Conservation (phyloP, 2,797 vertebrate species). For the Aplochiton taeniatus region DNA sequence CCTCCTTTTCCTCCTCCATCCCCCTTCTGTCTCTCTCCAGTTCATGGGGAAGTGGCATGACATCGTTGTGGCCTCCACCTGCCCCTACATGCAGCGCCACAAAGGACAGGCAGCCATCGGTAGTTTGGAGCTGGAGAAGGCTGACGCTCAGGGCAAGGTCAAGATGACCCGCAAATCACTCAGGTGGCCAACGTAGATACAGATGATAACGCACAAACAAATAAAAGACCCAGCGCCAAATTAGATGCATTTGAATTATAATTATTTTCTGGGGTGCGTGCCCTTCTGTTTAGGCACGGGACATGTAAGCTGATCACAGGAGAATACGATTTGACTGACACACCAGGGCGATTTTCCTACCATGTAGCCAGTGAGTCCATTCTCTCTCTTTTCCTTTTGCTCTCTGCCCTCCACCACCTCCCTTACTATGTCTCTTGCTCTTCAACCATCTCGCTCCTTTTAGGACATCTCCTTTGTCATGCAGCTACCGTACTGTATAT, state of each 20-base stretch:
- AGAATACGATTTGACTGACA: constrained; percentile 65
- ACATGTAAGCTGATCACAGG: constrained; percentile 57
- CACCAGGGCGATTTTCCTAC: constrained; percentile 69
- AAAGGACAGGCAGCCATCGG: constrained; percentile 69
- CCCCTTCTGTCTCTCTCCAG: constrained; percentile 57
- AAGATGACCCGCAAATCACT: constrained; percentile 29
- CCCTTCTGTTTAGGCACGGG: constrained; percentile 53
- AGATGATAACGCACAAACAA: constrained; percentile 1
- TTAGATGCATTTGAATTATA: not conserved
- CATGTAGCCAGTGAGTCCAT: constrained; percentile 54
- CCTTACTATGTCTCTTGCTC: not conserved
- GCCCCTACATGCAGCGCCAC: constrained; percentile 65
- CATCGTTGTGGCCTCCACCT: constrained; percentile 76
- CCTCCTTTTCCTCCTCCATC: not conserved
- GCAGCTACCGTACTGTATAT: too few species aligned
- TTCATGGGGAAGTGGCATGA: constrained; percentile 89
- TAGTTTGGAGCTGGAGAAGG: constrained; percentile 70
- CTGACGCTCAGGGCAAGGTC: constrained; percentile 40
- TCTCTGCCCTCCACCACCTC: not conserved
- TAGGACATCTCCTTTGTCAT: too few species aligned
- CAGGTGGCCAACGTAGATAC: not conserved
- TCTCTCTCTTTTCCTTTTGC: not conserved
- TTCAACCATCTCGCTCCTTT: not conserved
- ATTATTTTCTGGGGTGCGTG: not conserved
- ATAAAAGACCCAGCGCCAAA: too few species aligned